A percentile compares a stretch with the other conserved stretches of the same genome.
These are phyloP conservation scores for Istiophorus platypterus DNA, from an alignment of 2,113 vertebrate species.

Conservation along the genomic window DNA sequence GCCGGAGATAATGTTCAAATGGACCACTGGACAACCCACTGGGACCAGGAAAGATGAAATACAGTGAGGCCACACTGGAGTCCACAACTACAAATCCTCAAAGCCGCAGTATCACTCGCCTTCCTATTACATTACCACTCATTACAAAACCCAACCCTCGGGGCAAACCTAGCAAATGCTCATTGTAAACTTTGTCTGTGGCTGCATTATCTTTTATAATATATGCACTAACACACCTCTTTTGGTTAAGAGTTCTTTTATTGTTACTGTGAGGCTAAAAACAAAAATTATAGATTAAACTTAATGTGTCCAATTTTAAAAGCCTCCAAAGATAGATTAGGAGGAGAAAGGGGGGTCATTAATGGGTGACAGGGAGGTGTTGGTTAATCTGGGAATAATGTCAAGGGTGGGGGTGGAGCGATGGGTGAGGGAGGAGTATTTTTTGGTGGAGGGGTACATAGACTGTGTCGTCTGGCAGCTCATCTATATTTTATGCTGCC, in stretches of 20 bases:
- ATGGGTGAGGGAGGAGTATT: slow-evolving; percentile 60
- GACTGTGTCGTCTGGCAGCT: slow-evolving; percentile 92
- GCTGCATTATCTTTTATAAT: slow-evolving; percentile 34
- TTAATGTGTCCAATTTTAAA: slow-evolving; percentile 74
- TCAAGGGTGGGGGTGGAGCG: slow-evolving; percentile 83
- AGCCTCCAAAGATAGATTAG: slow-evolving; percentile 62
- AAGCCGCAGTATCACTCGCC: slow-evolving; percentile 72
- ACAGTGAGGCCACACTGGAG: slow-evolving; percentile 75
- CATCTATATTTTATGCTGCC: slow-evolving; percentile 99
- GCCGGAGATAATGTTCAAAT: slow-evolving; percentile 65
- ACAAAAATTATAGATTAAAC: slow-evolving; percentile 52
- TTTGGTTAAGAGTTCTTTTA: slow-evolving; percentile 50
- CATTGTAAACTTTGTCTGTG: slow-evolving; percentile 59
- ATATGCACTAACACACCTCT: slow-evolving; percentile 35
- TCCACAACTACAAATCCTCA: slow-evolving; percentile 75
- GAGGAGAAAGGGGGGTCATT: slow-evolving; percentile 78
- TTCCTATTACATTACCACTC: slow-evolving; percentile 72
- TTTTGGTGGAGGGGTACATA: slow-evolving; percentile 59
- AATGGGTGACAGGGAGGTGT: slow-evolving; percentile 79
- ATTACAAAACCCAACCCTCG: slow-evolving; percentile 72
- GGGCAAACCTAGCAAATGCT: slow-evolving; percentile 65
- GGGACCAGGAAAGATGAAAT: slow-evolving; percentile 76
- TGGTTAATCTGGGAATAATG: slow-evolving; percentile 97
- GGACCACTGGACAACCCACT: slow-evolving; percentile 75
- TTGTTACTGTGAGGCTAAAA: slow-evolving; percentile 29